These are phyloP conservation scores for Drosophila phalerata DNA, from an alignment of 2,888 invertebrate genomes.

Conservation along the genomic window DNA sequence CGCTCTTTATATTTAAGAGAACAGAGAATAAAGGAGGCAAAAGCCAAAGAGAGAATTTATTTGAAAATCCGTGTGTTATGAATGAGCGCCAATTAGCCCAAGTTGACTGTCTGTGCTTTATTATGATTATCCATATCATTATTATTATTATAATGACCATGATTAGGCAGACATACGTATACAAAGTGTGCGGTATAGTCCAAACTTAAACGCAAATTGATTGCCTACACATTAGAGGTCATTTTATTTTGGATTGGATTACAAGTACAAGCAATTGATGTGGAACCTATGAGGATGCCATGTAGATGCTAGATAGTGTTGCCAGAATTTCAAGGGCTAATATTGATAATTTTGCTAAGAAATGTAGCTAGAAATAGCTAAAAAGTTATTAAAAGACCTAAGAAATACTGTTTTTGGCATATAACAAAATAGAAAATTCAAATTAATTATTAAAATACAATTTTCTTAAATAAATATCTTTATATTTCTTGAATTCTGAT, in stretches of 20 bases:
- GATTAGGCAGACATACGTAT: slow-evolving; percentile 30
- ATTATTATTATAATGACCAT: slow-evolving; percentile 36
- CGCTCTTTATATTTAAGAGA: slow-evolving; percentile 34
- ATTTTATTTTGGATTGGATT: slow-evolving; percentile 6
- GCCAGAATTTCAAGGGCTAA: no score
- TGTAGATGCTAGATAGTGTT: not conserved
- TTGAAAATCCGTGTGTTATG: slow-evolving; percentile 45
- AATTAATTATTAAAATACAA: no score
- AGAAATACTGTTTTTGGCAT: no score
- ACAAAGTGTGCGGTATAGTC: slow-evolving; percentile 26
- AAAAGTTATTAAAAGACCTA: no score
- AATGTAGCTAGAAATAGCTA: no score
- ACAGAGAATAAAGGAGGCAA: not conserved
- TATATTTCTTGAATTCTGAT: no score
- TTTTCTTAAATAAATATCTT: no score
- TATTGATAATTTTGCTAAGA: no score
- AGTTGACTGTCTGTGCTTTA: slow-evolving; percentile 47
- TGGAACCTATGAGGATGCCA: slow-evolving; percentile 10
- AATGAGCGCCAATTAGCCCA: slow-evolving; percentile 73
- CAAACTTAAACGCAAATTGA: slow-evolving; percentile 52
- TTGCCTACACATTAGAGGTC: slow-evolving; percentile 50
- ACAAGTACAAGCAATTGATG: not conserved
- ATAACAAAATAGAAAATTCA: no score
- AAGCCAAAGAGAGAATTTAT: slow-evolving; percentile 14
- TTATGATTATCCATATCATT: slow-evolving; percentile 46